Evolutionary conservation across 2,888 invertebrate genomes (phyloP).

Genomic region (Encarsia formosa): DNA sequence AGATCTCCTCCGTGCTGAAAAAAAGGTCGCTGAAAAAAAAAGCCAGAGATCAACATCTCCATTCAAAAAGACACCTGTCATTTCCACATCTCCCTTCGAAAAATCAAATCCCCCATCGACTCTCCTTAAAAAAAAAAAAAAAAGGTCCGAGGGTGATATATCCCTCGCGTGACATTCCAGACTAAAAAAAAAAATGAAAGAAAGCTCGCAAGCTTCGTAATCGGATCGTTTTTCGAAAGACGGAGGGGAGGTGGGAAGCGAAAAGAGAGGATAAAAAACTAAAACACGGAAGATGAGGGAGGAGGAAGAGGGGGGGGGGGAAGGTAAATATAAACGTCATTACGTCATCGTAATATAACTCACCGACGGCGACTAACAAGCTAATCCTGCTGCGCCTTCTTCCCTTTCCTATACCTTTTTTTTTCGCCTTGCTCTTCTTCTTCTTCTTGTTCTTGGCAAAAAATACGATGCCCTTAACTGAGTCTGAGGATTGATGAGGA

Average conservation of each 20-base stretch:
- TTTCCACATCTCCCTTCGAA: conserved; percentile 9
- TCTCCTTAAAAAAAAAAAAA: conserved; percentile 1
- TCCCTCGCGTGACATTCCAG: neutral
- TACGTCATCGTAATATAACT: conserved; percentile 22
- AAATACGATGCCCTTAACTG: too few relatives aligned
- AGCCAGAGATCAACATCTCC: conserved; percentile 22
- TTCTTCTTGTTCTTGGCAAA: neutral
- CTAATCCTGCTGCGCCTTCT: conserved; percentile 13
- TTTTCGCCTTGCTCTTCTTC: neutral
- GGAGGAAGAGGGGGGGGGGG: conserved; percentile 1
- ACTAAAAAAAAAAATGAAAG: neutral
- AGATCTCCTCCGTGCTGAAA: too few relatives aligned
- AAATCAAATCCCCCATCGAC: neutral
- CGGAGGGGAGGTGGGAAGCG: neutral
- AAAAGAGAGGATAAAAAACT: neutral
- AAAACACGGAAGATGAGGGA: neutral
- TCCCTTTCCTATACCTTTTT: neutral
- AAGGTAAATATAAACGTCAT: conserved; percentile 23
- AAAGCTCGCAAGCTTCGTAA: neutral
- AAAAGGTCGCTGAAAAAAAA: conserved; percentile 14
- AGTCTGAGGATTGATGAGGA: too few relatives aligned
- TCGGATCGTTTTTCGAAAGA: conserved; percentile 12
- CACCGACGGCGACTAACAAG: conserved; percentile 12
- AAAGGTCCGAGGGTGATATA: neutral
- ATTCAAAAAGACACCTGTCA: conserved; percentile 26